These are phyloP conservation scores for Iguana delicatissima DNA, from an alignment of 2,797 vertebrate genomes.

Conservation along the genomic window DNA sequence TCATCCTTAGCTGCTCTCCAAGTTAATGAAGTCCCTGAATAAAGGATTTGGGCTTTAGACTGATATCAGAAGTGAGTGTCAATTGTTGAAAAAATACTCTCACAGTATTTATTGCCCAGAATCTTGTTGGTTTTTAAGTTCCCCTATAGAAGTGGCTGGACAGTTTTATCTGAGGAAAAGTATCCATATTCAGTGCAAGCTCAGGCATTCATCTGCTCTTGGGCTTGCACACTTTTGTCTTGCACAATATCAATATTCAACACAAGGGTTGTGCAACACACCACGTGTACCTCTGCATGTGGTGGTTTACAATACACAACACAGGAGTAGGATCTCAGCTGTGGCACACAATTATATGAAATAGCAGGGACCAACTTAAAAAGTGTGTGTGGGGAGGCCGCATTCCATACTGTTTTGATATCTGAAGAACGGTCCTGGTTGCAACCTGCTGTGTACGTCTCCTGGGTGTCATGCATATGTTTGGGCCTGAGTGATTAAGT, in stretches of 20 bases:
- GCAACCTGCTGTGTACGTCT: background rate
- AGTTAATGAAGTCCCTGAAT: background rate
- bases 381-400: background rate
- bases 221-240: too few species aligned
- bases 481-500: background rate
- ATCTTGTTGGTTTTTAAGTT: background rate
- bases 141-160: too few species aligned
- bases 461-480: background rate
- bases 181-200: too few species aligned
- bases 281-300: too few species aligned
- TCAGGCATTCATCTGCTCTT: too few species aligned
- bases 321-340: too few species aligned
- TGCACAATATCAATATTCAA: too few species aligned
- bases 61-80: background rate
- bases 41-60: background rate
- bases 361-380: background rate
- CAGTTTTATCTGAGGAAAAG: too few species aligned
- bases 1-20: background rate
- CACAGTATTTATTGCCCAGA: background rate
- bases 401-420: background rate
- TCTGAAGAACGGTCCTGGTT: background rate
- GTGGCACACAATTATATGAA: background rate
- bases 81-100: background rate
- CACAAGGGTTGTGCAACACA: too few species aligned
- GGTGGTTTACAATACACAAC: too few species aligned